These are phyloP conservation scores for Albula glossodonta DNA, from an alignment of 2,113 vertebrate species.

Conservation along the genomic window DNA sequence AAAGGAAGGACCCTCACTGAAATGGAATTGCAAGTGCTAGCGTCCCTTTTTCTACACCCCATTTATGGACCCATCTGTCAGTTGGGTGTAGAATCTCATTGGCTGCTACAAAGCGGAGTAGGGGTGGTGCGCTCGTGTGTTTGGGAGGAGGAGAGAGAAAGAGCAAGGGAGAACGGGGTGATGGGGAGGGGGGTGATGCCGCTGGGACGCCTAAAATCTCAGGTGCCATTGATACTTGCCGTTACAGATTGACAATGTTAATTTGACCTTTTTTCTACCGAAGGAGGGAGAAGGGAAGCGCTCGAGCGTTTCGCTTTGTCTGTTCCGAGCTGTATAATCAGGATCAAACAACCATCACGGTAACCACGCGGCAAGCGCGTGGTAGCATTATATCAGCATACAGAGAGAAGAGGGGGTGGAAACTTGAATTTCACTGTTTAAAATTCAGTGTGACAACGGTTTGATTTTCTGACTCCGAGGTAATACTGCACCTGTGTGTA, in stretches of 20 bases:
- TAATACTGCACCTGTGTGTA: background rate
- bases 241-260: slow-evolving; percentile 81
- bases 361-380: background rate
- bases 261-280: slow-evolving; percentile 74
- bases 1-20: slow-evolving; percentile 70
- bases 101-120: slow-evolving; percentile 63
- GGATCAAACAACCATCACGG: background rate
- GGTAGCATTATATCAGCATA: background rate
- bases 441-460: background rate
- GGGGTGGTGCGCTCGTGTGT: slow-evolving; percentile 53
- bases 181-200: slow-evolving; percentile 45
- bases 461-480: background rate
- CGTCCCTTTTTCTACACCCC: slow-evolving; percentile 72
- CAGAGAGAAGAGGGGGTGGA: background rate
- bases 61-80: slow-evolving; percentile 83
- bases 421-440: background rate
- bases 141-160: slow-evolving; percentile 27
- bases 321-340: background rate
- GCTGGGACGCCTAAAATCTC: slow-evolving; percentile 76
- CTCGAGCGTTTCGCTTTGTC: background rate
- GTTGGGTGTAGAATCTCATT: slow-evolving; percentile 78
- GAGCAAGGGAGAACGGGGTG: slow-evolving; percentile 41
- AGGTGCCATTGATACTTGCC: slow-evolving; percentile 85
- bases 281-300: background rate
- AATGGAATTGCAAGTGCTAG: slow-evolving; percentile 68